phyloP scores from a whole-genome alignment of 2,888 invertebrate species.

The Selenia dentaria region DNA sequence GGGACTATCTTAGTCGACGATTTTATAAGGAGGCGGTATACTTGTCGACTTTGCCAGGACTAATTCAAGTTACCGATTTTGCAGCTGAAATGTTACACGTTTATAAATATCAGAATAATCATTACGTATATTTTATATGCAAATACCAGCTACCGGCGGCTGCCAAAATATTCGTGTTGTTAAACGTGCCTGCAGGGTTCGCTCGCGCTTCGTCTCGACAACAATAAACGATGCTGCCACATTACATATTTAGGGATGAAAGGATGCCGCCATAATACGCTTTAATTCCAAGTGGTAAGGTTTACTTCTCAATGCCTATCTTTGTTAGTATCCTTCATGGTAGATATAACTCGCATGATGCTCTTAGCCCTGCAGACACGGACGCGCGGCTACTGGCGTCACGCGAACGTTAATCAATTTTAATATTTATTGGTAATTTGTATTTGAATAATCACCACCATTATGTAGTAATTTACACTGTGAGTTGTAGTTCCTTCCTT shows the following conservation, averaged over 20 bases:
- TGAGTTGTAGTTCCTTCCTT: constrained; percentile 30
- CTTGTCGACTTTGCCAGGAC: no score
- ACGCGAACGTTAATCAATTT: constrained; percentile 55
- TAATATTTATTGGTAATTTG: constrained; percentile 40
- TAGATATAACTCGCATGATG: constrained; percentile 26
- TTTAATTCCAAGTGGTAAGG: constrained; percentile 17
- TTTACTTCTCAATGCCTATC: not conserved
- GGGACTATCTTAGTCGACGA: no score
- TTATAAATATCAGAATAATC: constrained; percentile 24
- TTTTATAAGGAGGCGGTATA: no score
- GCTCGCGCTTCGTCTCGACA: constrained; percentile 39
- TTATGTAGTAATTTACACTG: constrained; percentile 19
- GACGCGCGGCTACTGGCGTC: constrained; percentile 66
- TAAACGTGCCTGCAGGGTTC: constrained; percentile 48
- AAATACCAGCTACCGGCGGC: constrained; percentile 35
- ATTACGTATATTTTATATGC: constrained; percentile 29
- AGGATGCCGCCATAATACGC: constrained; percentile 14
- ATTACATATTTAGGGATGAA: constrained; percentile 14
- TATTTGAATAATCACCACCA: constrained; percentile 33
- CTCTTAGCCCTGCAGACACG: constrained; percentile 54
- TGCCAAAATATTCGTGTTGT: constrained; percentile 46
- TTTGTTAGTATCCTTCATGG: constrained; percentile 11
- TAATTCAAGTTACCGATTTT: constrained; percentile 12
- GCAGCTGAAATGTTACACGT: constrained; percentile 13
- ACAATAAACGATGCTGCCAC: constrained; percentile 29